A percentile compares a stretch with the other conserved stretches of the same genome.
phyloP scores from a whole-genome alignment of 1,140 invertebrate species.

The Contarinia nasturtii region DNA sequence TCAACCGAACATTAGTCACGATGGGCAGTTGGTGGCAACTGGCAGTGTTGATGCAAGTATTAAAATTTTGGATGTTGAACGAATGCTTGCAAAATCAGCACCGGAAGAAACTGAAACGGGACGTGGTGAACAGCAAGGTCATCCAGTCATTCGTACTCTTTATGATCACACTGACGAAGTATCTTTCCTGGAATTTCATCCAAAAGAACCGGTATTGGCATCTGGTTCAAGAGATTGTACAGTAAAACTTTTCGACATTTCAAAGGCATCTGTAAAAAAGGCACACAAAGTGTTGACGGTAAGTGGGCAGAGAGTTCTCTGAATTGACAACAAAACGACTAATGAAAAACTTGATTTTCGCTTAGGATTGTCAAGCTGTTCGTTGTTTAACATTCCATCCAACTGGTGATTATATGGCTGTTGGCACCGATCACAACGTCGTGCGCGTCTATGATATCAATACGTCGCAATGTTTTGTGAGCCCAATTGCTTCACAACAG shows the following conservation, averaged over 20 bases:
- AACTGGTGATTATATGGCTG: constrained; percentile 80
- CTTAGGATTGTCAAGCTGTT: constrained; percentile 75
- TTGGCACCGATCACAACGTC: constrained; percentile 81
- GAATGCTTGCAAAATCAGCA: constrained; percentile 89
- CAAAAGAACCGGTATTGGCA: constrained; percentile 75
- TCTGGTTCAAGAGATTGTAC: constrained; percentile 88
- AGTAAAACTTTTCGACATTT: constrained; percentile 93
- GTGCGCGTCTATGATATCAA: constrained; percentile 88
- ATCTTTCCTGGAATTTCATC: constrained; percentile 92
- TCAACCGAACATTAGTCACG: too few relatives aligned
- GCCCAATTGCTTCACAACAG: constrained; percentile 75
- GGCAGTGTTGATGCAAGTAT: constrained; percentile 97
- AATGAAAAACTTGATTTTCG: constrained; percentile 4
- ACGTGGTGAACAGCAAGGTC: constrained; percentile 63
- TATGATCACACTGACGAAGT: constrained; percentile 98
- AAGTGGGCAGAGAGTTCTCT: too few relatives aligned
- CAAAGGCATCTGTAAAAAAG: constrained; percentile 94
- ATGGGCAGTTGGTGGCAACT: constrained; percentile 92
- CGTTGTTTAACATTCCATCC: constrained; percentile 86
- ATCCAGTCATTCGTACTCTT: constrained; percentile 95
- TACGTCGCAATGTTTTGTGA: constrained; percentile 90
- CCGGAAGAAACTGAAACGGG: constrained; percentile 63
- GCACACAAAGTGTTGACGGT: constrained; percentile 84
- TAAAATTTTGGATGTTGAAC: constrained; percentile 93
- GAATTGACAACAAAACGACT: too few relatives aligned